Evolutionary conservation across 2,888 invertebrate genomes (phyloP).

Genomic region (Erynnis tages): DNA sequence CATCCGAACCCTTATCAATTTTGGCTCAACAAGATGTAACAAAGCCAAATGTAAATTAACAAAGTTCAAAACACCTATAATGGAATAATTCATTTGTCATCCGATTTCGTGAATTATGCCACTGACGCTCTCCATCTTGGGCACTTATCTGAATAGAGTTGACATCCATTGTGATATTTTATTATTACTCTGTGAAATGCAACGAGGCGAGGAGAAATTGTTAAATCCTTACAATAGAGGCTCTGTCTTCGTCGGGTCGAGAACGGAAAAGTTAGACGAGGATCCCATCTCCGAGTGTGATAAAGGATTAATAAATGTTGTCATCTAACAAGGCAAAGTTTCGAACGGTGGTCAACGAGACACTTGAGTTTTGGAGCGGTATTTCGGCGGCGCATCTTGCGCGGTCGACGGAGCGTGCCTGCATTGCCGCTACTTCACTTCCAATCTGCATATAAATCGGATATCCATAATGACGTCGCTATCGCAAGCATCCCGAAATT

Average conservation of each 20-base stretch:
- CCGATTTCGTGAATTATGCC: constrained; percentile 69
- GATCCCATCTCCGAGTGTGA: constrained; percentile 58
- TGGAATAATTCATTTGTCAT: constrained; percentile 61
- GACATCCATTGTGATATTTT: constrained; percentile 79
- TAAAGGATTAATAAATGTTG: constrained; percentile 36
- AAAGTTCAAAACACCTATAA: constrained; percentile 51
- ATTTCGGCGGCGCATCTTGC: constrained; percentile 34
- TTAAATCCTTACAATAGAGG: constrained; percentile 75
- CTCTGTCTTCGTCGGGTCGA: constrained; percentile 72
- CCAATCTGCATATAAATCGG: constrained; percentile 82
- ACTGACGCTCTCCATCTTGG: constrained; percentile 70
- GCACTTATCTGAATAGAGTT: constrained; percentile 77
- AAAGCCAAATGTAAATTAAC: constrained; percentile 43
- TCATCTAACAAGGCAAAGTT: constrained; percentile 19
- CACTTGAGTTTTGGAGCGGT: constrained; percentile 27
- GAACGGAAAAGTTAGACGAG: constrained; percentile 71
- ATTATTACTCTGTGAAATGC: constrained; percentile 75
- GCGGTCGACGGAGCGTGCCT: constrained; percentile 48
- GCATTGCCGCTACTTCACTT: constrained; percentile 58
- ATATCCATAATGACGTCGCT: constrained; percentile 78
- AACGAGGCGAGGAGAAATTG: constrained; percentile 75
- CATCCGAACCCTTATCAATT: constrained; percentile 14
- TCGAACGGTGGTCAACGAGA: constrained; percentile 10
- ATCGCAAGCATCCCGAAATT: constrained; percentile 76
- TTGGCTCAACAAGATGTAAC: constrained; percentile 26